A percentile compares a stretch with the other conserved stretches of the same genome.
phyloP scores from a whole-genome alignment of 2,888 invertebrate species.

The Monochamus alternatus region DNA sequence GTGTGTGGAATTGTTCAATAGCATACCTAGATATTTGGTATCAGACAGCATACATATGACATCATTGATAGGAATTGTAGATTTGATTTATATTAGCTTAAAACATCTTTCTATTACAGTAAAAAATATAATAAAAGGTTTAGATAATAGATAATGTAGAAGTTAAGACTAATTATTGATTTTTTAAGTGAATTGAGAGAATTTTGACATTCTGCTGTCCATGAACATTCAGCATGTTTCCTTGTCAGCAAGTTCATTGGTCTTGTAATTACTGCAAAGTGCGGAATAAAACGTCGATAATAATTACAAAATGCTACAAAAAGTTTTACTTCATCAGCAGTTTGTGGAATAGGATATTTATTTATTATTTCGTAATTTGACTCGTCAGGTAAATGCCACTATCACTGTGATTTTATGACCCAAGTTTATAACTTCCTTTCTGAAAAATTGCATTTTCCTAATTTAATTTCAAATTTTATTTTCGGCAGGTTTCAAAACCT shows the following conservation, averaged over 20 bases:
- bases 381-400: conserved; percentile 26
- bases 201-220: conserved; percentile 5
- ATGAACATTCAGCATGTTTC: not conserved
- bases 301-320: conserved; percentile 36
- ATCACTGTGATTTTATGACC: conserved; percentile 40
- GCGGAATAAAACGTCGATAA: conserved; percentile 37
- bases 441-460: conserved; percentile 43
- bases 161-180: conserved; percentile 29
- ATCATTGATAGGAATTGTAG: too few relatives aligned
- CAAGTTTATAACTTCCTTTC: conserved; percentile 32
- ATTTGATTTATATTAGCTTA: too few relatives aligned
- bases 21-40: too few relatives aligned
- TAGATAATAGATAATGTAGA: conserved; percentile 42
- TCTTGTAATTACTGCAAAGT: conserved; percentile 27
- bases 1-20: too few relatives aligned
- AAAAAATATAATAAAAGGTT: conserved; percentile 41
- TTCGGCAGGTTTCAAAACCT: not conserved
- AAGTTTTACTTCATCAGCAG: conserved; percentile 36
- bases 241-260: conserved; percentile 27
- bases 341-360: conserved; percentile 30
- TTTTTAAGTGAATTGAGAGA: conserved; percentile 20
- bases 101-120: too few relatives aligned
- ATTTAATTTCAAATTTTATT: conserved; percentile 4
- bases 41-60: too few relatives aligned
- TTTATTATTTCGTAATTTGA: conserved; percentile 24